These are phyloP conservation scores for Plecturocebus donacophilus DNA, from an alignment of 2,113 vertebrate species.

Conservation along the genomic window DNA sequence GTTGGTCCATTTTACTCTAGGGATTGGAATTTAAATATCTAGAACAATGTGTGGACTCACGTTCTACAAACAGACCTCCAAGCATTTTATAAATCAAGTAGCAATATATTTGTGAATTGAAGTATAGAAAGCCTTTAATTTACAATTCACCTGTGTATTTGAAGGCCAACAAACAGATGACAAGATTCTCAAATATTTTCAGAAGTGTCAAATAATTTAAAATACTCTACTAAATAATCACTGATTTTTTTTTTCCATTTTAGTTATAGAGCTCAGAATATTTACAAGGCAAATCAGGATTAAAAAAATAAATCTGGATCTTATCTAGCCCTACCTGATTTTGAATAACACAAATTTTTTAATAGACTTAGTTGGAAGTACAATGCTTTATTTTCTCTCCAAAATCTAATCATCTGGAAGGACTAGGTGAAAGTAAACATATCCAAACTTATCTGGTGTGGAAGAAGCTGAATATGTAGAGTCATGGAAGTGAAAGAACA, in stretches of 20 bases:
- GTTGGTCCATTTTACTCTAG: neutral
- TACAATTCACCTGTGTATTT: neutral
- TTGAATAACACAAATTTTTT: neutral
- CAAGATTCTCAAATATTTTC: neutral
- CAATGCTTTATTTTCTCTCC: neutral
- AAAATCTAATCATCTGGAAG: neutral
- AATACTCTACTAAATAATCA: neutral
- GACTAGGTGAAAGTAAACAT: neutral
- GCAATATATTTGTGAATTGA: neutral
- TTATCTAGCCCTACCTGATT: neutral
- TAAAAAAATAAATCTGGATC: neutral
- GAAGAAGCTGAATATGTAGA: neutral
- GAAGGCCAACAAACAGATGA: neutral
- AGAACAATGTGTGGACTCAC: neutral
- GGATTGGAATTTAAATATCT: neutral
- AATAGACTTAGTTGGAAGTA: neutral
- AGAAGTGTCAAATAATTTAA: neutral
- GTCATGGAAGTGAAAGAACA: neutral
- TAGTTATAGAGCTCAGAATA: neutral
- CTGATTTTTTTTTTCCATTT: neutral
- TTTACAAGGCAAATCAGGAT: neutral
- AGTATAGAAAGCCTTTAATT: neutral
- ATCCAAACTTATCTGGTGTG: neutral
- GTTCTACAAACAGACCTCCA: neutral
- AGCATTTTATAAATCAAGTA: neutral